These are phyloP conservation scores for Albula glossodonta DNA, from an alignment of 2,113 vertebrate species.

Conservation along the genomic window DNA sequence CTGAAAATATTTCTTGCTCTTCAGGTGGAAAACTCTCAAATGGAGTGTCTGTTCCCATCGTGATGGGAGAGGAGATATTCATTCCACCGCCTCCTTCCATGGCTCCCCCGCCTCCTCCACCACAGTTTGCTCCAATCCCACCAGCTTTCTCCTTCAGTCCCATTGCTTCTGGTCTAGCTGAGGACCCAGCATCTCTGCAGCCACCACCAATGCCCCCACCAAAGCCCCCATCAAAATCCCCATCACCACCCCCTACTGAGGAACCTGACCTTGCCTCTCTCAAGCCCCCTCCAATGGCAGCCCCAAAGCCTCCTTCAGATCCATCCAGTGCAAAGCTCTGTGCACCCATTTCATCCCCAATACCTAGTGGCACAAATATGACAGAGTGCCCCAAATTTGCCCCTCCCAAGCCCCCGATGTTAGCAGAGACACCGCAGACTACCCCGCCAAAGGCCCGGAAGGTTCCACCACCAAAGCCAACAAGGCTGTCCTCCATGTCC, in stretches of 20 bases:
- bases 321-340: slow-evolving; percentile 62
- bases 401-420: slow-evolving; percentile 59
- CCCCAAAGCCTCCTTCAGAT: slow-evolving; percentile 61
- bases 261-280: slow-evolving; percentile 52
- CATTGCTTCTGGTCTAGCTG: slow-evolving; percentile 1
- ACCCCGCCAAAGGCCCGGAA: slow-evolving; percentile 61
- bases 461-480: slow-evolving; percentile 65
- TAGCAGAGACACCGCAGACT: slow-evolving; percentile 61
- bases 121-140: slow-evolving; percentile 47
- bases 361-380: slow-evolving; percentile 34
- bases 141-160: slow-evolving; percentile 56
- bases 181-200: slow-evolving; percentile 42
- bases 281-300: slow-evolving; percentile 63
- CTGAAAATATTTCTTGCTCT: slow-evolving; percentile 25
- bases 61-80: slow-evolving; percentile 65
- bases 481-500: slow-evolving; percentile 62
- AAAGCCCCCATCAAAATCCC: slow-evolving; percentile 51
- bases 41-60: slow-evolving; percentile 64
- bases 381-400: slow-evolving; percentile 52
- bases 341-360: slow-evolving; percentile 38
- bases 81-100: slow-evolving; percentile 69
- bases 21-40: slow-evolving; percentile 71
- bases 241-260: slow-evolving; percentile 36
- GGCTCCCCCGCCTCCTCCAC: slow-evolving; percentile 60
- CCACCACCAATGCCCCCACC: slow-evolving; percentile 62